phyloP scores from a whole-genome alignment of 2,797 vertebrate genomes.

The Danio jaintianensis region DNA sequence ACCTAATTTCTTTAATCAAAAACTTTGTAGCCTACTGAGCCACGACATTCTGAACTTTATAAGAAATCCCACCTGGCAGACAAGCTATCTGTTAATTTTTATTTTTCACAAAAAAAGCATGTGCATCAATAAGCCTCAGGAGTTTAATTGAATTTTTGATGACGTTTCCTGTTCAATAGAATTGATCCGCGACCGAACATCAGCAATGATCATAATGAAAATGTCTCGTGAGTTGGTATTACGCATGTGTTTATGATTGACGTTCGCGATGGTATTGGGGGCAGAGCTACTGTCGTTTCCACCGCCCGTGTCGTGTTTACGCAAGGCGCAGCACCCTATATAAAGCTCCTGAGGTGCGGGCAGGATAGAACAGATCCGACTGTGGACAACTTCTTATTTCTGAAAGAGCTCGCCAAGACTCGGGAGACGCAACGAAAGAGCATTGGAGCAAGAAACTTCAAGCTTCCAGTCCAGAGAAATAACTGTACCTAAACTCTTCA shows the following conservation, averaged over 20 bases:
- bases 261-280: constrained; percentile 14
- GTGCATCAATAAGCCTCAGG: neutral
- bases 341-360: constrained; percentile 60
- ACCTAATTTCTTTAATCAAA: neutral
- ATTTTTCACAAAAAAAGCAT: neutral
- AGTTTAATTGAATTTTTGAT: neutral
- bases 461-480: constrained; percentile 24
- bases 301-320: constrained; percentile 37
- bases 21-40: neutral
- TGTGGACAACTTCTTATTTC: constrained; percentile 44
- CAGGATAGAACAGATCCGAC: constrained; percentile 29
- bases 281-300: constrained; percentile 31
- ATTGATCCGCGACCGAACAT: neutral
- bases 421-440: neutral
- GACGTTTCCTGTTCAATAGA: neutral
- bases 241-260: constrained; percentile 28
- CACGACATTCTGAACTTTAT: neutral
- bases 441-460: constrained; percentile 23
- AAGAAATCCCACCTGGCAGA: neutral
- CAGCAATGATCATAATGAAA: constrained; percentile 6
- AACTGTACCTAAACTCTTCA: neutral
- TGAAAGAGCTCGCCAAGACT: constrained; percentile 25
- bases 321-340: constrained; percentile 60
- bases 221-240: constrained; percentile 23
- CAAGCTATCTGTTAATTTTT: neutral